Base-by-base conservation (phyloP, 2,797 vertebrate species). In the Cyprinella venusta region DNA sequence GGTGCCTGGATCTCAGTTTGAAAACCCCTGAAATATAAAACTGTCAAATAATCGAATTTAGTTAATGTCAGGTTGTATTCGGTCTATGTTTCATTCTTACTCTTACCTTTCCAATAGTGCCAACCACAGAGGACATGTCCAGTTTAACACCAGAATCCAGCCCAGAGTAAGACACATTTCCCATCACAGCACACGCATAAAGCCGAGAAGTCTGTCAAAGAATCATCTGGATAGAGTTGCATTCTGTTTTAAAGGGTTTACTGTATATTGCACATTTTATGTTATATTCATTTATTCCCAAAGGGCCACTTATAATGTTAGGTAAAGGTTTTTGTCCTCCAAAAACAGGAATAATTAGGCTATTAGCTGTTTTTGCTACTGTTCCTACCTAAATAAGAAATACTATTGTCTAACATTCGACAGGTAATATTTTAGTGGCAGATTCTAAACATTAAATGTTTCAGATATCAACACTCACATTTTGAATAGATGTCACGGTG, bases 111-210 rank as follows among this genome's bases (percentile, higher is more conserved):
- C 65, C 90, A 85, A 48, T 90, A 97, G 96, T 97, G 90, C 96
- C 96, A 36, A 97, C 97, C 70, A 96, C 96, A 38, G 97, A 98
- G 90, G 97, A 98, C 92, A 97, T 97, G 97, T 97, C 97, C 91
- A 98, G 96, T 88, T 92, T 98, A 86, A 98, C 97, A 4, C 97
- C 97, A 82, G 97, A 98, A 87, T 97, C 97, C 86, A 97, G 96
- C 84, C 97, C 97, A 24, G 97, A 98, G 97, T 98, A 92, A 95
- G 97, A 95, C 69, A 36, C 61, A 50, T 19, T n/a, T 15, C 9
- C 19, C 61, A 48, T 33, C 24, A 4, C 19, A 75, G 70, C 18
- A 72, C 26, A 76, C 40, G 36, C 2, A 16, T 38, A 21, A 24
- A 18, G 7, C 13, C 36, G 18, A 42, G n/a, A 61, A 2, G 7